Evolutionary conservation across 2,888 invertebrate species (phyloP).

Genomic region (Megalurothrips usitatus): DNA sequence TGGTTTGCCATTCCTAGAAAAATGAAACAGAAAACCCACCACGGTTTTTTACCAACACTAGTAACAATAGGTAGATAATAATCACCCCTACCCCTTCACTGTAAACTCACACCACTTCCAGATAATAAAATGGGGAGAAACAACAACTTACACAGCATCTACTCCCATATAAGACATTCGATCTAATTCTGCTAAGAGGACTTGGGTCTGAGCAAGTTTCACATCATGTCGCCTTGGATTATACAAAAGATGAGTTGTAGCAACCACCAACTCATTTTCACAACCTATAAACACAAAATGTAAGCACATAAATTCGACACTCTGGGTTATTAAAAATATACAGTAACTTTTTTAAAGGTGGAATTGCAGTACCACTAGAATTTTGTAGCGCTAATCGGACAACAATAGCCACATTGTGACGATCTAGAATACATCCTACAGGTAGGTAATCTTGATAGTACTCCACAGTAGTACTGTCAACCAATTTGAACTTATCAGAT

Average conservation of each 20-base stretch:
- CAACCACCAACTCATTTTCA: constrained; percentile 61
- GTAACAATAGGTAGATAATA: neutral
- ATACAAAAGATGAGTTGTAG: constrained; percentile 90
- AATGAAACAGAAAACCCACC: neutral
- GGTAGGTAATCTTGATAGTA: constrained; percentile 49
- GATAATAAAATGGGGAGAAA: constrained; percentile 28
- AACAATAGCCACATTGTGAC: constrained; percentile 84
- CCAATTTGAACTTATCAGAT: constrained; percentile 58
- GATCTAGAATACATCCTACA: constrained; percentile 48
- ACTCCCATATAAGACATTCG: constrained; percentile 58
- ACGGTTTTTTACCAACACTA: neutral
- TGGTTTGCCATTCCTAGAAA: constrained; percentile 42
- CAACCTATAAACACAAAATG: neutral
- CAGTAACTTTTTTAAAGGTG: no score
- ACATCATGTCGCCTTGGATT: constrained; percentile 87
- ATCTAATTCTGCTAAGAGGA: constrained; percentile 80
- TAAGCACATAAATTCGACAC: no score
- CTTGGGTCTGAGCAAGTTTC: constrained; percentile 78
- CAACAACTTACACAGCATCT: constrained; percentile 42
- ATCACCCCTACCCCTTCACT: neutral
- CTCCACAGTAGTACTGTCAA: constrained; percentile 66
- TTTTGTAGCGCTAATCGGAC: constrained; percentile 59
- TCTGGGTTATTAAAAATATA: no score
- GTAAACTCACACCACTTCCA: neutral
- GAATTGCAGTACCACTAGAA: no score